A percentile compares a stretch with the other conserved stretches of the same genome.
These are phyloP conservation scores for Pedetes capensis DNA, from an alignment of 2,113 vertebrate species.

Conservation along the genomic window DNA sequence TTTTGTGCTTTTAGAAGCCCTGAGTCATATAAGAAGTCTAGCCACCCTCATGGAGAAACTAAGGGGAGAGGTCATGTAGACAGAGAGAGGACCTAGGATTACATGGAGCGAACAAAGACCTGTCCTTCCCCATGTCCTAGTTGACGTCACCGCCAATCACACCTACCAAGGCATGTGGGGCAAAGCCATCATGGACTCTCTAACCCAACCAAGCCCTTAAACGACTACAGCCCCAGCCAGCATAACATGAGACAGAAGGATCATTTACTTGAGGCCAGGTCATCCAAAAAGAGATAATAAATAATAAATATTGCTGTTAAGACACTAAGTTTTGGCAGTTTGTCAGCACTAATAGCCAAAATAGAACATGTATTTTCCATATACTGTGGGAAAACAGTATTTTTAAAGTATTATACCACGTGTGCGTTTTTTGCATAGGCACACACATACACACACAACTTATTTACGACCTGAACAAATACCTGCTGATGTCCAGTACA, in stretches of 20 bases:
- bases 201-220: neutral
- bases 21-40: neutral
- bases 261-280: neutral
- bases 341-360: too few relatives aligned
- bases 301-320: constrained; percentile 14
- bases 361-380: neutral
- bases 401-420: neutral
- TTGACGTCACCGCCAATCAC: neutral
- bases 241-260: neutral
- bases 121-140: neutral
- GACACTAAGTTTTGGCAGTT: neutral
- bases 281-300: neutral
- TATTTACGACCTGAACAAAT: constrained; percentile 28
- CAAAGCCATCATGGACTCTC: neutral
- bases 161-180: neutral
- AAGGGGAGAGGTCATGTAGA: neutral
- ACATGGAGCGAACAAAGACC: neutral
- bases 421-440: neutral
- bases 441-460: neutral
- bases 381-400: neutral
- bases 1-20: neutral
- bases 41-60: neutral
- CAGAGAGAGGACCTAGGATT: neutral
- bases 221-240: neutral
- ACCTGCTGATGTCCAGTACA: neutral